These are phyloP conservation scores for Cryptomyrus ogoouensis DNA, from an alignment of 2,113 vertebrate species.

Conservation along the genomic window DNA sequence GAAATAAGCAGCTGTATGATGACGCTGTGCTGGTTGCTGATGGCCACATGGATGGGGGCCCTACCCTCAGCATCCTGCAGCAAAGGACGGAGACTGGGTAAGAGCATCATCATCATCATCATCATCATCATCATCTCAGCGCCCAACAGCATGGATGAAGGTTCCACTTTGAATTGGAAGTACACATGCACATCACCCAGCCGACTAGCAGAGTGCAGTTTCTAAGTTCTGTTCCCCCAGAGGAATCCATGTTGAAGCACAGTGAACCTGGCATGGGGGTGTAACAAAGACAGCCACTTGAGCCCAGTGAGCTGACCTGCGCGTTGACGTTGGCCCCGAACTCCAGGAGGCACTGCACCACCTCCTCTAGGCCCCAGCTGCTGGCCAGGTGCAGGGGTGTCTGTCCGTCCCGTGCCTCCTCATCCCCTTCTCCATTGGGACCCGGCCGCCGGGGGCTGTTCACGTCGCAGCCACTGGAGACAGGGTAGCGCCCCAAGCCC, in stretches of 20 bases:
- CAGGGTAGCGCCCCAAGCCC: not conserved
- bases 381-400: slow-evolving; percentile 87
- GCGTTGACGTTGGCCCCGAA: slow-evolving; percentile 94
- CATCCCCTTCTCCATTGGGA: slow-evolving; percentile 85
- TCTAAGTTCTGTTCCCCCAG: not conserved
- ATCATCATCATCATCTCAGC: not conserved
- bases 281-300: not conserved
- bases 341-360: slow-evolving; percentile 93
- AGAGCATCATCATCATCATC: not conserved
- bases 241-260: not conserved
- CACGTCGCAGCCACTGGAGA: slow-evolving; percentile 82
- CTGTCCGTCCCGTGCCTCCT: slow-evolving; percentile 90
- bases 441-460: slow-evolving; percentile 86
- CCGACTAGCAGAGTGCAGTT: not conserved
- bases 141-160: not conserved
- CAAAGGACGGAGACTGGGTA: not conserved
- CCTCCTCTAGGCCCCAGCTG: slow-evolving; percentile 89
- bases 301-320: slow-evolving; percentile 62
- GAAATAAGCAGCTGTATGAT: slow-evolving; percentile 96
- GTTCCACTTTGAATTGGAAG: not conserved
- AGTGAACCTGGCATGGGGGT: not conserved
- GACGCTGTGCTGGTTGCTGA: slow-evolving; percentile 87
- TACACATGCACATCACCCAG: not conserved
- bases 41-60: slow-evolving; percentile 87
- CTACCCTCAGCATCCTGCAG: slow-evolving; percentile 89